Evolutionary conservation across 2,888 invertebrate genomes (phyloP), one percentile per base, ranked within the genome.

Genomic region (Thereva nobilitata): DNA sequence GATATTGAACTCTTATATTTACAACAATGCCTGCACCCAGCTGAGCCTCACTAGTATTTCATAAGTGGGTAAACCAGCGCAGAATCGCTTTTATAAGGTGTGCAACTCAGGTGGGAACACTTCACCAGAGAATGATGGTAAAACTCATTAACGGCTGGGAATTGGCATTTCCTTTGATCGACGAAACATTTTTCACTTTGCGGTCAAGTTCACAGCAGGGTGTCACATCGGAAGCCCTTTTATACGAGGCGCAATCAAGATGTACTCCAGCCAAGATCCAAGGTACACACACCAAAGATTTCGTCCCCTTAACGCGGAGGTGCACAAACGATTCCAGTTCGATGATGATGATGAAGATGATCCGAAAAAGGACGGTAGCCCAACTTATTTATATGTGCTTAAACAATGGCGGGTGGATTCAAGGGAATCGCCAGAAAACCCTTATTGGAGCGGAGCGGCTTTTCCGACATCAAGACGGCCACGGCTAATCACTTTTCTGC

Each of bases 401-500:
- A 44, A 35, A 56, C 56, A 56, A 56, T 45, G 38, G 44, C 56
- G 42, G 44, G 56, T 10, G 10, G 42, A 45, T 56, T 9, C 44
- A 56, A 35, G 44, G 34, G 44, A 44, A 56, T 10, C 56, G 10
- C 42, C 44, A 44, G 23, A 56, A 56, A 23, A 35, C 34, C 37
- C 42, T 37, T 56, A 35, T 56, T 42, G 23, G 42, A 44, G n/a
- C 44, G 3, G 7, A 10, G n/a, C 12, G 12, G 7, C 10, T 47
- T 6, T 47, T 6, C 56, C 44, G 56, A 35, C 56, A 35, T 38
- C 45, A 44, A 44, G 34, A 56, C 23, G 35, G 34, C 35, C 59
- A 38, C 59, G 47, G 47, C 38, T 59, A 49, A 59, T 59, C 59
- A 59, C 40, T 59, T 59, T 59, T 59, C 59, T 59, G 47, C 59